These are phyloP conservation scores for Malurus cyaneus DNA, from an alignment of 2,113 vertebrate species.

Conservation along the genomic window DNA sequence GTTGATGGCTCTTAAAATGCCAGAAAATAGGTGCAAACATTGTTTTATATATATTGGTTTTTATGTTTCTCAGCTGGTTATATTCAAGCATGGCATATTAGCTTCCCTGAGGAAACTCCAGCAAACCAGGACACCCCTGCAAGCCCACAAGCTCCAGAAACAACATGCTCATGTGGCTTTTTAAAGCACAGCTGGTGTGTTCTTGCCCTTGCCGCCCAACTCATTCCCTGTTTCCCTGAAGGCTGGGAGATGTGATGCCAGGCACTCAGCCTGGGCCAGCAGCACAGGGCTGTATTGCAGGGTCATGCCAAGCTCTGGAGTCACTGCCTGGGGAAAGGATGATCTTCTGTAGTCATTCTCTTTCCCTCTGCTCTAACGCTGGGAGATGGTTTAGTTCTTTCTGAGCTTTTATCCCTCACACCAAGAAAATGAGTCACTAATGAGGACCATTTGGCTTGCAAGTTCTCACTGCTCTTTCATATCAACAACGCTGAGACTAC, in stretches of 20 bases:
- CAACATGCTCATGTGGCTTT: not conserved
- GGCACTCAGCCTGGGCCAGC: not conserved
- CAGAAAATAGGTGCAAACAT: not conserved
- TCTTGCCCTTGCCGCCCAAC: not conserved
- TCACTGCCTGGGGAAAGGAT: not conserved
- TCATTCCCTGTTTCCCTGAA: not conserved
- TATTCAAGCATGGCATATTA: not conserved
- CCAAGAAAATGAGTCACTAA: slow-evolving; percentile 36
- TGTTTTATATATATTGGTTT: not conserved
- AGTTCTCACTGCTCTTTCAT: slow-evolving; percentile 4
- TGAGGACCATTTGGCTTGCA: slow-evolving; percentile 20
- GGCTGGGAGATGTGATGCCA: not conserved
- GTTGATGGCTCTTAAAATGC: not conserved
- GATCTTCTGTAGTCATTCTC: slow-evolving; percentile 8
- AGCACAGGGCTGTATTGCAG: not conserved
- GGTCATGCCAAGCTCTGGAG: not conserved
- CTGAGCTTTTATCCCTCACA: slow-evolving; percentile 40
- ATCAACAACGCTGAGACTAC: not conserved
- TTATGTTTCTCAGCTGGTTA: not conserved
- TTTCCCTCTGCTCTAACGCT: not conserved
- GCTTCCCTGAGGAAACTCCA: not conserved
- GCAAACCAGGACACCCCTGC: not conserved
- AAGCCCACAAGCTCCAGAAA: not conserved
- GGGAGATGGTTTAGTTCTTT: not conserved
- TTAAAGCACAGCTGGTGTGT: not conserved